Evolutionary conservation across 1,140 invertebrate genomes (phyloP), one percentile per base, ranked within the genome.

Genomic region (Euwallacea fornicatus): DNA sequence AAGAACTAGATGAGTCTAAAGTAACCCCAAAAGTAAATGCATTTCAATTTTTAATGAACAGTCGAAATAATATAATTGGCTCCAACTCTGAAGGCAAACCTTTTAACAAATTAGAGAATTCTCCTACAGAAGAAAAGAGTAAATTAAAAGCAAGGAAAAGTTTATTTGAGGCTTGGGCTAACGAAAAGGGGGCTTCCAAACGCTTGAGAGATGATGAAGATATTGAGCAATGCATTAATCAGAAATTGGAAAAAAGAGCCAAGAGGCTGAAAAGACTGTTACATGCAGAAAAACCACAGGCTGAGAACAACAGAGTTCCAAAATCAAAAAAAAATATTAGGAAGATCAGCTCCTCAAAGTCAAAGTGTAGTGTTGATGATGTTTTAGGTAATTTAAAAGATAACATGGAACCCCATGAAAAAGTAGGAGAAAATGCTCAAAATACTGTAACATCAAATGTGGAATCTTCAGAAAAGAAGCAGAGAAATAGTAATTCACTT

Each of bases 31-130:
- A 76, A 76, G 42, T 74, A 33, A 80, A 89, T 85, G 87, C 85
- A 33, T 89, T 89, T 79, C 81, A 87, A 73, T 75, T 88, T 44
- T 81, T 89, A 80, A 89, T 89, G 88, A 85, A 85, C 72, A 84
- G 85, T 16, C 81, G 86, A 73, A 84, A 87, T 75, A 87, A 87
- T 75, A 83, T 83, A 46, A 84, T 89, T 71, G 88, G 88, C 11
- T 77, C 75, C n/a, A 89, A 89, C 82, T 85, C 86, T 15, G 83
- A 83, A 9, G 88, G 87, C 0, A 86, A 85, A 78, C 83, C 84
- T 59, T 78, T 75, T 76, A 54, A 41, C 47, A 71, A 70, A 21
- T n/a, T 41, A 71, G 78, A 56, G 71, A 78, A 69, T 43, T 77
- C 72, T 77, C 78, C 65, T 62, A 73, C 43, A 69, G 67, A 67